Evolutionary conservation across 1,140 invertebrate genomes (phyloP).

Genomic region (Copidosoma floridanum): DNA sequence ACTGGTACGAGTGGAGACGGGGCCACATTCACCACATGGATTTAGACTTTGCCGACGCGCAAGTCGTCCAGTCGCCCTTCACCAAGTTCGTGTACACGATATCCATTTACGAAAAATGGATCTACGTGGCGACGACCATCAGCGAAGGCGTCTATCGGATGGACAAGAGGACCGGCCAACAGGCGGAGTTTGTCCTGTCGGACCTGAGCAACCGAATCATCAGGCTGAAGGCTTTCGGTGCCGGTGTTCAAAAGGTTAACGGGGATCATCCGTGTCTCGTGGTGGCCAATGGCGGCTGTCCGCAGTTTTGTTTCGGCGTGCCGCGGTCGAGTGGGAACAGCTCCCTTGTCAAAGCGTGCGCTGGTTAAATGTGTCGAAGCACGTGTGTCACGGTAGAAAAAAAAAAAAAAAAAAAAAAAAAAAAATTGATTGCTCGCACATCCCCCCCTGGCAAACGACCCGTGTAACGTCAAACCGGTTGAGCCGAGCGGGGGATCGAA

Average conservation of each 20-base stretch:
- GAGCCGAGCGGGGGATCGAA: not conserved
- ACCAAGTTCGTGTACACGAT: not conserved
- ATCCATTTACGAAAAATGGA: slow-evolving; percentile 7
- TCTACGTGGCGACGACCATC: not conserved
- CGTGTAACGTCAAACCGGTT: not conserved
- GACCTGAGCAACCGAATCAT: slow-evolving; percentile 15
- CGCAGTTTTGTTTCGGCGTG: not conserved
- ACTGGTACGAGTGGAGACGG: slow-evolving; percentile 15
- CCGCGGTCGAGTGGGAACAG: not conserved
- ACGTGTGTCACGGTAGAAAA: no score
- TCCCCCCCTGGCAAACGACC: no score
- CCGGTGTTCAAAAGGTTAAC: not conserved
- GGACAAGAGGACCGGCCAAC: not conserved
- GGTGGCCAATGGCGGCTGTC: not conserved
- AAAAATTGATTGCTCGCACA: no score
- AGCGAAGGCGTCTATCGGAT: slow-evolving; percentile 12
- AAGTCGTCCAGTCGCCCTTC: not conserved
- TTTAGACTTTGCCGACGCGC: not conserved
- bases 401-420: no score
- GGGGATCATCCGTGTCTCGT: not conserved
- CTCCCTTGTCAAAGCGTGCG: not conserved
- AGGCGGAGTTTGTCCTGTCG: not conserved
- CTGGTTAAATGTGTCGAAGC: no score
- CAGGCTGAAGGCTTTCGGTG: slow-evolving; percentile 4
- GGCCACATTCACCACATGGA: not conserved